A percentile compares a stretch with the other conserved stretches of the same genome.
These are phyloP conservation scores for Sebastes steindachneri DNA, from an alignment of 2,797 vertebrate genomes.

Conservation along the genomic window DNA sequence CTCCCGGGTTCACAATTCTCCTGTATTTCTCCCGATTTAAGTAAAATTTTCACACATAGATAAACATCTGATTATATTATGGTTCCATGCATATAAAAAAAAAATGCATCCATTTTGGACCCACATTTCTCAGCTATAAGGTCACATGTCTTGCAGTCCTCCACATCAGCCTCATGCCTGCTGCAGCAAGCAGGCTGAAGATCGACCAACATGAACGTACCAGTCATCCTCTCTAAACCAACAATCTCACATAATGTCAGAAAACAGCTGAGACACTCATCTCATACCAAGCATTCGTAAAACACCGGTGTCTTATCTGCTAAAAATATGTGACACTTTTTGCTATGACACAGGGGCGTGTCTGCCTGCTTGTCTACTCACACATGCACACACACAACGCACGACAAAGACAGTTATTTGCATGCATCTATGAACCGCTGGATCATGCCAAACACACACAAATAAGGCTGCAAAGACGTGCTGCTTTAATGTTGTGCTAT, in stretches of 20 bases:
- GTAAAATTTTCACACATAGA: too few relatives aligned
- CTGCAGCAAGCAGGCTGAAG: background rate
- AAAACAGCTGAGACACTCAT: background rate
- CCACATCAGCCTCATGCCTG: constrained; percentile 20
- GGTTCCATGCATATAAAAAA: background rate
- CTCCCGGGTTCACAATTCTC: too few relatives aligned
- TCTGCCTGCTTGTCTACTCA: constrained; percentile 22
- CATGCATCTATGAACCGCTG: background rate
- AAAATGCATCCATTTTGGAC: constrained; percentile 62
- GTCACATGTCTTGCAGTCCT: constrained; percentile 57
- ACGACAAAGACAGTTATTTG: background rate
- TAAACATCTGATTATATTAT: background rate
- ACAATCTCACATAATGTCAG: background rate
- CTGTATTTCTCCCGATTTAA: too few relatives aligned
- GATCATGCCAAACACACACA: background rate
- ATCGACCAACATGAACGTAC: background rate
- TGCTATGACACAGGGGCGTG: constrained; percentile 67
- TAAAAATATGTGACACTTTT: background rate
- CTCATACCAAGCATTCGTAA: background rate
- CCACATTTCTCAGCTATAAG: constrained; percentile 7
- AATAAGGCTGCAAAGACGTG: background rate
- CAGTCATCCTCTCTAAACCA: background rate
- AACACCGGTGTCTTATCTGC: background rate
- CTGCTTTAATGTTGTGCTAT: constrained; percentile 24
- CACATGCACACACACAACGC: background rate